A percentile compares a stretch with the other conserved stretches of the same genome.
phyloP scores from a whole-genome alignment of 1,140 invertebrate genomes.

The Himalopsyche phryganea region DNA sequence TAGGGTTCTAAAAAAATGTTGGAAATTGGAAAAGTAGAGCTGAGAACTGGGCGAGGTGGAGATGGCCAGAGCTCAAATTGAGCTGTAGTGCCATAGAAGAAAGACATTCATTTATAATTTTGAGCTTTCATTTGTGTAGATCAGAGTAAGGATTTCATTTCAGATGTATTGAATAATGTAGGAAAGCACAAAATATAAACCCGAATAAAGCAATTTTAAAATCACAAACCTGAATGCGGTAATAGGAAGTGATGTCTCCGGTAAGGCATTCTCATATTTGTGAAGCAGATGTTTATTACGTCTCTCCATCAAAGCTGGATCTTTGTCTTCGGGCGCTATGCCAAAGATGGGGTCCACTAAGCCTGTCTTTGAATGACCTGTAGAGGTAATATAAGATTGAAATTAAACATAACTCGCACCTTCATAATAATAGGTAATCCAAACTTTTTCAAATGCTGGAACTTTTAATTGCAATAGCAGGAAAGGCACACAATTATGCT shows the following conservation, averaged over 20 bases:
- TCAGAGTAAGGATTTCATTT: no score
- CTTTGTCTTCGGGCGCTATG: slow-evolving; percentile 16
- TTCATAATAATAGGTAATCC: neutral
- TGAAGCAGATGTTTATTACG: slow-evolving; percentile 19
- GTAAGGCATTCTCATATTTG: slow-evolving; percentile 26
- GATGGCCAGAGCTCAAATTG: no score
- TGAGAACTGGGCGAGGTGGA: no score
- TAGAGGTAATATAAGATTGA: neutral
- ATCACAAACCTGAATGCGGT: slow-evolving; percentile 37
- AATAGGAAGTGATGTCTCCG: slow-evolving; percentile 38
- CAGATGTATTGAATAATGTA: no score
- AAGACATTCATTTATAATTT: no score
- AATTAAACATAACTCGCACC: neutral
- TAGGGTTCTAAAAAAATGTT: no score
- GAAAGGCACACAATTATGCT: neutral
- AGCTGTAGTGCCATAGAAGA: no score
- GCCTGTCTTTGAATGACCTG: slow-evolving; percentile 4
- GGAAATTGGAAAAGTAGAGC: no score
- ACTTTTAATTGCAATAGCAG: neutral
- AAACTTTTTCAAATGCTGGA: neutral
- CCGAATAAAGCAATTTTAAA: no score
- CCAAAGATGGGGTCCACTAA: slow-evolving; percentile 22
- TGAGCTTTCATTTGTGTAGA: no score
- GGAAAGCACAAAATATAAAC: no score
- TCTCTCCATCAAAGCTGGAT: slow-evolving; percentile 5